phyloP scores from a whole-genome alignment of 2,113 vertebrate genomes.

The Seriola rivoliana region DNA sequence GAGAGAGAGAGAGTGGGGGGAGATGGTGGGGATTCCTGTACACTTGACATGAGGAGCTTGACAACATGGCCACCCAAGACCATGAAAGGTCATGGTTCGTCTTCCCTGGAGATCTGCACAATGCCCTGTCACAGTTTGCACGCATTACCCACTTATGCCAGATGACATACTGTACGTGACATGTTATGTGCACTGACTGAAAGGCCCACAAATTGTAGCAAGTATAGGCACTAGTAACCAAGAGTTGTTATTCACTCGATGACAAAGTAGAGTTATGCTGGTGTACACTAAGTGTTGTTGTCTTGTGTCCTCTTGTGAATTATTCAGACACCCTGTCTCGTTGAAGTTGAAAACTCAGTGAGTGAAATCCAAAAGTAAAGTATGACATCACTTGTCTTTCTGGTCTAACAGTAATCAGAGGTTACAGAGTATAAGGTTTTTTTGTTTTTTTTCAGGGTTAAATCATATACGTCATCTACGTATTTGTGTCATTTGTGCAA shows the following conservation, averaged over 20 bases:
- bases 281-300: constrained; percentile 50
- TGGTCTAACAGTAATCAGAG: neutral
- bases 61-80: constrained; percentile 50
- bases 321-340: constrained; percentile 43
- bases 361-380: constrained; percentile 34
- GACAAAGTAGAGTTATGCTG: constrained; percentile 25
- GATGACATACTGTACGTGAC: constrained; percentile 54
- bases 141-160: constrained; percentile 35
- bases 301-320: constrained; percentile 42
- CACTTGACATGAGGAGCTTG: constrained; percentile 55
- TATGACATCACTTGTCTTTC: constrained; percentile 29
- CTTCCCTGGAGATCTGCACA: constrained; percentile 50
- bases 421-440: neutral
- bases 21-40: constrained; percentile 51
- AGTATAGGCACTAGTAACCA: constrained; percentile 3
- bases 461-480: constrained; percentile 2
- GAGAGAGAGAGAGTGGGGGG: constrained; percentile 31
- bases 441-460: neutral
- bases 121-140: constrained; percentile 60
- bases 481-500: neutral
- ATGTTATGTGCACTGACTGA: constrained; percentile 44
- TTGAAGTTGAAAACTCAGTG: constrained; percentile 27
- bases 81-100: constrained; percentile 64
- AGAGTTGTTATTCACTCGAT: constrained; percentile 18
- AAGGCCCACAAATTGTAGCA: constrained; percentile 17